Evolutionary conservation across 2,888 invertebrate species (phyloP).

Genomic region (Dysmachus trigonus): DNA sequence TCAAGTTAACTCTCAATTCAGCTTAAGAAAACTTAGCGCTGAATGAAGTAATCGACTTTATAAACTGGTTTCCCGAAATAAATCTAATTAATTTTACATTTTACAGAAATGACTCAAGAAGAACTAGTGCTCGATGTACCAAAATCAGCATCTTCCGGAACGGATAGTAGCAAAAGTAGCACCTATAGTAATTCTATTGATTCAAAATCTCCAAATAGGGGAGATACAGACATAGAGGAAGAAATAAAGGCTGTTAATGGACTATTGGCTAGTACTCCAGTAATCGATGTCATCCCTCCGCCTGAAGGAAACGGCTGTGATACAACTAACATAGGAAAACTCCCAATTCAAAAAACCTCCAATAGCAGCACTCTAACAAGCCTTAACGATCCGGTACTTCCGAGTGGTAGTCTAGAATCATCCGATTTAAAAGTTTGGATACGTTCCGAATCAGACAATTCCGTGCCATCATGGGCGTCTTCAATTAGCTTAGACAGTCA

Average conservation of each 20-base stretch:
- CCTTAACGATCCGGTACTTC: constrained; percentile 68
- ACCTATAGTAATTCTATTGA: constrained; percentile 58
- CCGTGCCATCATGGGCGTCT: constrained; percentile 72
- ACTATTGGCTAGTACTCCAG: constrained; percentile 54
- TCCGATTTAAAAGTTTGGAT: constrained; percentile 64
- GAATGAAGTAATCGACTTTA: background rate
- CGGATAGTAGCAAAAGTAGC: constrained; percentile 53
- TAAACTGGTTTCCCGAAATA: background rate
- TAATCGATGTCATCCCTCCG: constrained; percentile 62
- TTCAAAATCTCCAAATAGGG: constrained; percentile 54
- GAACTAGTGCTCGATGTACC: constrained; percentile 47
- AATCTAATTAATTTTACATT: background rate
- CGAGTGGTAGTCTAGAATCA: constrained; percentile 70
- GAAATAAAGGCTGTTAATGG: constrained; percentile 58
- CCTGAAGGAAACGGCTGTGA: constrained; percentile 51
- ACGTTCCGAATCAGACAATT: constrained; percentile 67
- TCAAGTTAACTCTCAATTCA: too few relatives aligned
- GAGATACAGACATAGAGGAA: constrained; percentile 55
- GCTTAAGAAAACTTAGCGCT: too few relatives aligned
- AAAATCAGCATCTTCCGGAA: constrained; percentile 55
- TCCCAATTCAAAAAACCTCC: constrained; percentile 58
- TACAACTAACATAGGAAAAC: constrained; percentile 44
- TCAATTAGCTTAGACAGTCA: constrained; percentile 72
- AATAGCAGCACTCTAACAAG: constrained; percentile 69
- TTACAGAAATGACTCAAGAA: constrained; percentile 45